A percentile compares a stretch with the other conserved stretches of the same genome.
Evolutionary conservation across 2,888 invertebrate species (phyloP).

Genomic region (Drosophila basisetae): DNA sequence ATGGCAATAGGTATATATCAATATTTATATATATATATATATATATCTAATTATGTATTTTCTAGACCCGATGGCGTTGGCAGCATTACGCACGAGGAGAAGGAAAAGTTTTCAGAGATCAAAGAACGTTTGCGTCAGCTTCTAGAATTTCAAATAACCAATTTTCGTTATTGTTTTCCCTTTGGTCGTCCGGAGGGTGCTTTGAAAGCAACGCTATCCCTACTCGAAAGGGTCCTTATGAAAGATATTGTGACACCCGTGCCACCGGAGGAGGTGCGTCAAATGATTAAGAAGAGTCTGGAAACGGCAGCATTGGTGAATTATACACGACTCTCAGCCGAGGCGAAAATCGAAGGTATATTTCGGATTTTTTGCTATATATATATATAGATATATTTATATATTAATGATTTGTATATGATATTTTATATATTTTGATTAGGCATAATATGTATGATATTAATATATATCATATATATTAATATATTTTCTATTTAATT

Average conservation of each 20-base stretch:
- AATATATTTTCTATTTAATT: not conserved
- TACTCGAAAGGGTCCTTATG: slow-evolving; percentile 98
- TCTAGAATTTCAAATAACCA: slow-evolving; percentile 98
- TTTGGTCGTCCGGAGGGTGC: slow-evolving; percentile 99
- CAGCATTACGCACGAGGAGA: slow-evolving; percentile 98
- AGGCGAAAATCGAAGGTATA: slow-evolving; percentile 98
- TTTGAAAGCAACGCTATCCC: slow-evolving; percentile 97
- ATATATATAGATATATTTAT: not conserved
- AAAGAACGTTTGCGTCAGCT: slow-evolving; percentile 96
- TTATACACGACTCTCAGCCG: slow-evolving; percentile 97
- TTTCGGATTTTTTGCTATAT: not conserved
- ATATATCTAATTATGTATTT: not conserved
- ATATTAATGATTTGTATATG: not conserved
- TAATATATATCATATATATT: not conserved
- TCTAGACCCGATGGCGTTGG: slow-evolving; percentile 98
- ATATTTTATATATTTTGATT: not conserved
- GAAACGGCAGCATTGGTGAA: slow-evolving; percentile 99
- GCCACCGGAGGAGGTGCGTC: slow-evolving; percentile 96
- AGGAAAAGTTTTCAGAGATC: slow-evolving; percentile 98
- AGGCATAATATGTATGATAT: not conserved
- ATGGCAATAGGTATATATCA: slow-evolving; percentile 94
- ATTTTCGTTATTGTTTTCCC: slow-evolving; percentile 99
- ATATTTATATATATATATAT: not conserved
- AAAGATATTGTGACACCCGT: slow-evolving; percentile 99
- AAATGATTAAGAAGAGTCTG: slow-evolving; percentile 97